Conservation (phyloP, 1,140 invertebrate genomes). For the Aethina tumida region DNA sequence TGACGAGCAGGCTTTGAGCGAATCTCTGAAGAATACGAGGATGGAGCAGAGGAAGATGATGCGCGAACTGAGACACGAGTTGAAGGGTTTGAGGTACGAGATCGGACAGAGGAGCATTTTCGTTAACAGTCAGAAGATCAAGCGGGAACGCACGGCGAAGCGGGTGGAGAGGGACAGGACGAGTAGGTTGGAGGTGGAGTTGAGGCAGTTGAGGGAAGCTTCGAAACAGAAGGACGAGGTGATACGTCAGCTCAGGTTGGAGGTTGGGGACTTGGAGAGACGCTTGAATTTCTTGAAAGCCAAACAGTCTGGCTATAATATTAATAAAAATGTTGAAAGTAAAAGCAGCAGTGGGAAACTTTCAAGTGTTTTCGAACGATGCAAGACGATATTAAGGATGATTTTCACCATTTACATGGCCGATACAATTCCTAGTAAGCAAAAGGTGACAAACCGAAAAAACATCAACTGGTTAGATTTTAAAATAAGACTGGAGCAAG, state of each 20-base stretch:
- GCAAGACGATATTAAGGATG: too few relatives aligned
- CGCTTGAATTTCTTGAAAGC: slow-evolving; percentile 41
- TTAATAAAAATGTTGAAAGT: slow-evolving; percentile 59
- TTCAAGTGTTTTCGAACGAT: too few relatives aligned
- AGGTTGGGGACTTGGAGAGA: slow-evolving; percentile 90
- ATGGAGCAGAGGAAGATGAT: slow-evolving; percentile 77
- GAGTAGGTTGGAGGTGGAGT: slow-evolving; percentile 73
- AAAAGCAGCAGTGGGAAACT: slow-evolving; percentile 89
- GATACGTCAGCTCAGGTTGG: slow-evolving; percentile 94
- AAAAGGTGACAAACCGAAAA: too few relatives aligned
- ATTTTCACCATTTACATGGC: too few relatives aligned
- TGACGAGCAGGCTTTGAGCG: slow-evolving; percentile 15
- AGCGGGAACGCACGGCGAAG: too few relatives aligned
- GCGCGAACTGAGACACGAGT: slow-evolving; percentile 75
- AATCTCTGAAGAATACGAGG: slow-evolving; percentile 46
- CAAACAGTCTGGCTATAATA: slow-evolving; percentile 3
- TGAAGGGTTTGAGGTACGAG: slow-evolving; percentile 32
- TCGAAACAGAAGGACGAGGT: too few relatives aligned
- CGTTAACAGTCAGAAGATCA: too few relatives aligned
- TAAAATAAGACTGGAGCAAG: too few relatives aligned
- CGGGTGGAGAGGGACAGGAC: slow-evolving; percentile 52
- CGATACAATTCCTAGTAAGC: too few relatives aligned
- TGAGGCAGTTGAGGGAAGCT: slow-evolving; percentile 90
- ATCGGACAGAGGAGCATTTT: too few relatives aligned
- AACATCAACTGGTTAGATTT: too few relatives aligned